Base-by-base conservation (phyloP, 2,888 invertebrate species). In the Pycnomerus fuliginosus region DNA sequence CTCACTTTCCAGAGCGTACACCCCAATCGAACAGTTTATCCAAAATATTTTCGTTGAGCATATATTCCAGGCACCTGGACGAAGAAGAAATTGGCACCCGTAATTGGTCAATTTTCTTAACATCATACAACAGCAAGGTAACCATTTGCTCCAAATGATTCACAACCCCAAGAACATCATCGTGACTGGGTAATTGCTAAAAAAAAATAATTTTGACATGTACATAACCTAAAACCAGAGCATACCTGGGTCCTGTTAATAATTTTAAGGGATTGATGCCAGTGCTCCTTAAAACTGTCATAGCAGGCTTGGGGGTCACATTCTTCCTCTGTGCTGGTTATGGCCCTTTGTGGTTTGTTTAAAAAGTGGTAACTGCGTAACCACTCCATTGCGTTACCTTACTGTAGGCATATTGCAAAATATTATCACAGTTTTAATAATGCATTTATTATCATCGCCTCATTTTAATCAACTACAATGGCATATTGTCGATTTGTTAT, bases 71-170 rank as follows among this genome's bases (percentile, higher is more conserved):
- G 60, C 70, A 72, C 32, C 83, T 79, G 4, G 82, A 78, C 1
- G 75, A 71, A 37, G 77, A 74, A 47, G 76, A 78, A 24, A 74
- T 75, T 42, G 70, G 69, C 44, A 66, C 63, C 52, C 74, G 71
- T 36, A 67, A 62, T 49, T 82, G 75, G 39, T 86, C 83, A 48
- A 82, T 76, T 52, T 68, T 68, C 49, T 69, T 71, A n/a, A 90
- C 79, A 68, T 95, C 95, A 46, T 90, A 80, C 11, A 90, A 76
- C 36, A 95, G 74, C 12, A 96, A 75, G 0, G 88, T 89, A 1
- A 88, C 83, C 83, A 96, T 85, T 71, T 94, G 93, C 67, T 93
- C 93, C 61, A 96, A 75, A 65, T 95, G 92, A 67, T 91, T 93
- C 11, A 93, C 87, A 32, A 96, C 93, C 14, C 87, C 87, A 25